Evolutionary conservation across 2,888 invertebrate species (phyloP), one percentile per base, ranked within the genome.

Genomic region (Oligia strigilis): DNA sequence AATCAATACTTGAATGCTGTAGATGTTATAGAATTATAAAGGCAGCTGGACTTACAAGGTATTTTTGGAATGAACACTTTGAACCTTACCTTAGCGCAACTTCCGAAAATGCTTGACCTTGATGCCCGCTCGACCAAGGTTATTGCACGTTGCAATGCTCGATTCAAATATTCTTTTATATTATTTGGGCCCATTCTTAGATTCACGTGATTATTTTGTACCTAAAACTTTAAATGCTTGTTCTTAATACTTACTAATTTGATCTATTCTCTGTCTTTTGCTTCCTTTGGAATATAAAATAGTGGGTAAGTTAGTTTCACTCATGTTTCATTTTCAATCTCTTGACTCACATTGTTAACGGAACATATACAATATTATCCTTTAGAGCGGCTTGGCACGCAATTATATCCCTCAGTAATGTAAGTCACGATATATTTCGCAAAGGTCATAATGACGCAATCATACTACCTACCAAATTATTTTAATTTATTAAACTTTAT

Each of bases 301-400:
- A 88, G 86, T 87, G 77, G 88, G 88, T 86, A 85, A 88, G 88
- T 86, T 86, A 81, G 81, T 78, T 76, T 77, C 58, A 75, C 69
- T 84, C 72, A 77, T 72, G 43, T 64, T 52, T 75, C 49, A 67
- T 81, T 82, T 64, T 75, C 13, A 17, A 62, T 36, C 0, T 43
- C 58, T 36, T 77, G 66, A 36, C 60, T 58, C 58, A 69, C 58
- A 58, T 62, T 66, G 9, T n/a, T 40, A 36, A 52, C 23, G 43
- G 19, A 19, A 77, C 52, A 71, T 14, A n/a, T 11, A 49, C 4
- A 67, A 1, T 74, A 43, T 64, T 52, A 9, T 49, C 4, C 1
- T 71, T 70, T 62, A 72, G 4, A 71, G 66, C 23, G 19, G 64
- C 40, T 72, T 17, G 43, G 46, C 74, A 77, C 52, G 77, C 58